These are phyloP conservation scores for Trichacis sp. DNA, from an alignment of 2,888 invertebrate genomes.

Conservation along the genomic window DNA sequence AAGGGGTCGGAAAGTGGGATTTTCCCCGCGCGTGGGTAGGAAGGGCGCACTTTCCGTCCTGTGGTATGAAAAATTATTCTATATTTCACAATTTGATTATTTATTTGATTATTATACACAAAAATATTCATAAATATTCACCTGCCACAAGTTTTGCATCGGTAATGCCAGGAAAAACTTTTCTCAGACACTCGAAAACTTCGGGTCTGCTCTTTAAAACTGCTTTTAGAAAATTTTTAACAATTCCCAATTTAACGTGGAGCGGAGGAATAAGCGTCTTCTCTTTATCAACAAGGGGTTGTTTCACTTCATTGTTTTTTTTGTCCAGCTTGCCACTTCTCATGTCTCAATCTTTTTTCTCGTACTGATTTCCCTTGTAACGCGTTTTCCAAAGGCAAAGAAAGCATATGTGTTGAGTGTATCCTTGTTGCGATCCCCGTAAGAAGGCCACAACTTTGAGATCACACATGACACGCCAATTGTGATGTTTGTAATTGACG, in stretches of 20 bases:
- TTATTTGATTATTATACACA: too few relatives aligned
- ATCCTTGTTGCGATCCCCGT: not conserved
- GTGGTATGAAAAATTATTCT: too few relatives aligned
- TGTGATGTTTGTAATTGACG: not conserved
- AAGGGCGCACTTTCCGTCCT: too few relatives aligned
- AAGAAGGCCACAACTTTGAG: not conserved
- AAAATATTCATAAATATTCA: too few relatives aligned
- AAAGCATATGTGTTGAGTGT: not conserved
- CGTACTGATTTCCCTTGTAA: not conserved
- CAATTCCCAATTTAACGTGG: not conserved
- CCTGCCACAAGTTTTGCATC: not conserved
- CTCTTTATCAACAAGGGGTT: not conserved
- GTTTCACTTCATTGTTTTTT: not conserved
- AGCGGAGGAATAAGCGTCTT: not conserved
- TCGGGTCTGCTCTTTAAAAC: not conserved
- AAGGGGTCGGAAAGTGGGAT: too few relatives aligned
- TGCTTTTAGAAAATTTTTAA: not conserved
- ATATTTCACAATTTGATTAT: too few relatives aligned
- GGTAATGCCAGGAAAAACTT: not conserved
- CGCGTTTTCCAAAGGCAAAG: not conserved
- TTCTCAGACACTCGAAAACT: not conserved
- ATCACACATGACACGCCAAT: not conserved
- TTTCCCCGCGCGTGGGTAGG: too few relatives aligned
- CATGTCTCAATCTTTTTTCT: not conserved
- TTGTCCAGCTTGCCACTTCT: not conserved